A percentile compares a stretch with the other conserved stretches of the same genome.
Conservation (phyloP, 2,888 invertebrate species). For the Drosophila demipolita region DNA sequence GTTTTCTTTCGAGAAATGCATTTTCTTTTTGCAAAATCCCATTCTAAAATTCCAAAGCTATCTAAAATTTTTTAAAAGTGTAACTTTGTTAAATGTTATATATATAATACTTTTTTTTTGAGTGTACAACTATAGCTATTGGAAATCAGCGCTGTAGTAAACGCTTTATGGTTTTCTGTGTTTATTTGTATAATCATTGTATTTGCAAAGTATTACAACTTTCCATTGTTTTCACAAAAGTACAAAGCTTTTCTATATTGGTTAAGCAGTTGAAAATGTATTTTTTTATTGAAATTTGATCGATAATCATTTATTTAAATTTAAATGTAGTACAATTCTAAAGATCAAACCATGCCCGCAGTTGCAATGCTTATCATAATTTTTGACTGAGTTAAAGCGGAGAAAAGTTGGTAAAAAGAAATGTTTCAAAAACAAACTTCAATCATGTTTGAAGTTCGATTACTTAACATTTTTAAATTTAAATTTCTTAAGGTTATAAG, state of each 20-base stretch:
- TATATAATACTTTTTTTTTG: background rate
- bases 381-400: background rate
- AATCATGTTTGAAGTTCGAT: background rate
- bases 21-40: background rate
- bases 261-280: too few species aligned
- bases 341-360: background rate
- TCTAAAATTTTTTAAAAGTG: background rate
- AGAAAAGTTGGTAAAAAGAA: background rate
- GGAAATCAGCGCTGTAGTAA: constrained; percentile 61
- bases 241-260: background rate
- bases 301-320: background rate
- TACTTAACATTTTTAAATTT: background rate
- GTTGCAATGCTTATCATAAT: background rate
- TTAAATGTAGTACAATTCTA: background rate
- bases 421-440: background rate
- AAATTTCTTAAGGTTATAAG: background rate
- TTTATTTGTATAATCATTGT: constrained; percentile 25
- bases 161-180: constrained; percentile 57
- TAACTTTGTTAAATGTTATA: too few species aligned
- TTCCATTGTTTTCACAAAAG: background rate
- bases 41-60: background rate
- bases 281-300: background rate
- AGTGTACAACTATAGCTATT: constrained; percentile 2
- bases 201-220: background rate
- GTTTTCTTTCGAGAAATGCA: background rate